These are phyloP conservation scores for Artemia franciscana DNA, from an alignment of 1,140 invertebrate genomes.

Conservation along the genomic window DNA sequence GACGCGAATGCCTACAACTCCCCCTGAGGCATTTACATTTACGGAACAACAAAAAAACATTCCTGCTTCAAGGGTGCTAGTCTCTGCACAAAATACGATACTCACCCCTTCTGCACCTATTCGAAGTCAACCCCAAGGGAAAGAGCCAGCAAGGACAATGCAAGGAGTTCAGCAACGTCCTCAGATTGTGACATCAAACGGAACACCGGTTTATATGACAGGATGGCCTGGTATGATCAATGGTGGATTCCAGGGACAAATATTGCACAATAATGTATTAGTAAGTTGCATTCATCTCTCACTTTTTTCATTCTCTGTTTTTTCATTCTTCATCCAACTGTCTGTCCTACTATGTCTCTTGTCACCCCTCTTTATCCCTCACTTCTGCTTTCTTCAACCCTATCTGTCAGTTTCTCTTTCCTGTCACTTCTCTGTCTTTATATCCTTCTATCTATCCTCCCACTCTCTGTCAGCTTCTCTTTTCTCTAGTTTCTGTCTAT, in stretches of 20 bases:
- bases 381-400: too few relatives aligned
- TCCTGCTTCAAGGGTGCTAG: background rate
- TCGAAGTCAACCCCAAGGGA: background rate
- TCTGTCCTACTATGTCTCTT: too few relatives aligned
- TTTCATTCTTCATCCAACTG: too few relatives aligned
- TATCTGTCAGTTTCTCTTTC: too few relatives aligned
- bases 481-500: too few relatives aligned
- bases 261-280: too few relatives aligned
- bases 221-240: background rate
- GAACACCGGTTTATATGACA: background rate
- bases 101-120: background rate
- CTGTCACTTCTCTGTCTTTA: too few relatives aligned
- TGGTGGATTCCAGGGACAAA: background rate
- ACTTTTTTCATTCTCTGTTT: too few relatives aligned
- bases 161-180: background rate
- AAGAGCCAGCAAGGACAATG: background rate
- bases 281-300: too few relatives aligned
- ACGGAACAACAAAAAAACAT: background rate
- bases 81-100: background rate
- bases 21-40: background rate
- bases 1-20: background rate
- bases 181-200: background rate
- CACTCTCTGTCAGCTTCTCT: too few relatives aligned
- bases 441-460: too few relatives aligned
- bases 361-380: too few relatives aligned